phyloP scores from a whole-genome alignment of 2,113 vertebrate species.

The Dicentrarchus labrax region DNA sequence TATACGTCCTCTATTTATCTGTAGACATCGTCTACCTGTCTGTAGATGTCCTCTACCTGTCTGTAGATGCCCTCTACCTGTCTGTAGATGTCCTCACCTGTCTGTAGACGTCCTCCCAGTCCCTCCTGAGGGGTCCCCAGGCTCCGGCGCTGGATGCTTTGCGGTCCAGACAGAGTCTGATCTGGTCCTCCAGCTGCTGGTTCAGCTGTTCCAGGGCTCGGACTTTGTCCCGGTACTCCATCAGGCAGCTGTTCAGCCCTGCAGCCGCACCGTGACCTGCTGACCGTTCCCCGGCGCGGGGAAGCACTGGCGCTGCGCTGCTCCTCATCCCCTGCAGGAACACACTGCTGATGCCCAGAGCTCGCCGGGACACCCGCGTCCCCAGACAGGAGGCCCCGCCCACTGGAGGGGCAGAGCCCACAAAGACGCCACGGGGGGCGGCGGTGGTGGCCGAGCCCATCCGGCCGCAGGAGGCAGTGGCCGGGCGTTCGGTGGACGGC shows the following conservation, averaged over 20 bases:
- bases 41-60: slow-evolving; percentile 25
- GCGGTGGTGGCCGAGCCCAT: slow-evolving; percentile 8
- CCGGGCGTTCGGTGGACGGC: slow-evolving; percentile 76
- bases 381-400: slow-evolving; percentile 84
- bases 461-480: slow-evolving; percentile 66
- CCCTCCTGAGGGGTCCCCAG: slow-evolving; percentile 83
- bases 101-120: slow-evolving; percentile 53
- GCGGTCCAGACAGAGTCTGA: slow-evolving; percentile 89
- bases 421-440: slow-evolving; percentile 85
- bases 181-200: slow-evolving; percentile 92
- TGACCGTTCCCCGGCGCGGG: slow-evolving; percentile 80
- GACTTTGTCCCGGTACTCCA: slow-evolving; percentile 95
- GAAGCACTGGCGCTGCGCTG: slow-evolving; percentile 81
- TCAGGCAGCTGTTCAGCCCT: slow-evolving; percentile 88
- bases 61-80: not conserved
- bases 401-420: slow-evolving; percentile 80
- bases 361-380: slow-evolving; percentile 90
- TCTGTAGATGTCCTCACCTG: slow-evolving; percentile 14
- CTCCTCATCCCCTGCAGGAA: slow-evolving; percentile 93
- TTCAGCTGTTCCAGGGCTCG: slow-evolving; percentile 90
- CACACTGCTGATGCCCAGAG: slow-evolving; percentile 94
- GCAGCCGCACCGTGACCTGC: slow-evolving; percentile 68
- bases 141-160: slow-evolving; percentile 84
- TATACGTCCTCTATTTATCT: slow-evolving; percentile 70
- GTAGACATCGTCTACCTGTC: too few relatives aligned